Base-by-base conservation (phyloP, 2,797 vertebrate genomes). In the Esox lucius region DNA sequence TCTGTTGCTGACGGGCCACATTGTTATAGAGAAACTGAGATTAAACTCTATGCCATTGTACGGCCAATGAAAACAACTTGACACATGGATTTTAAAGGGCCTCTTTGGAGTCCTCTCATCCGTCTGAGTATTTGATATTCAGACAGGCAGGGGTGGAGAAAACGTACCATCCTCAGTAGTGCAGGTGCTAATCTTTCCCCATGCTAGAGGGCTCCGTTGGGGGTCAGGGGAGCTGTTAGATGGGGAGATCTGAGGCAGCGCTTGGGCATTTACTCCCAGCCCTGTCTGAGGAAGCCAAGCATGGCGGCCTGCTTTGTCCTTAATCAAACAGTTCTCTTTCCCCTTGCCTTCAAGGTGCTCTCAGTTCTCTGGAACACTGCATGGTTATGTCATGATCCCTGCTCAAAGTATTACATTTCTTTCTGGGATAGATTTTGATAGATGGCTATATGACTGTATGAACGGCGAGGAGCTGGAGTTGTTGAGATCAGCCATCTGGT, bases 111-210 rank as follows among this genome's bases (percentile, higher is more conserved):
- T 48, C 79, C 66, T 48, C 65, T 56, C 66, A 17, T 31, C 26
- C 6, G 31, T 65, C 28, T 49, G 59, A 70, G 71, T 73, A 74
- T 73, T 75, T 71, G 75, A 77, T 70, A 49, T 79, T 65, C 61
- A 72, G 68, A 69, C n/a, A 74, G 71, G 61, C 22, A 67, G 72
- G 69, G 70, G 75, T 65, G 73, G 19, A 70, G 42, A n/a, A 16
- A 68, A 70, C 46, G 66, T 75, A 74, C 56, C 35, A 64, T 51
- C 70, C 69, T 77, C 61, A 31, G 56, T 46, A 70, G 61, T 74
- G 71, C 79, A 83, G 85, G 78, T 84, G 82, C 48, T 85, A 80
- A 83, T 83, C 77, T 74, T 74, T 74, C 75, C 19, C 39, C 72
- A 64, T 33, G 65, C 53, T 53, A 51, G 62, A 73, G 75, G 71